phyloP scores from a whole-genome alignment of 2,113 vertebrate species.

The Steatornis caripensis region DNA sequence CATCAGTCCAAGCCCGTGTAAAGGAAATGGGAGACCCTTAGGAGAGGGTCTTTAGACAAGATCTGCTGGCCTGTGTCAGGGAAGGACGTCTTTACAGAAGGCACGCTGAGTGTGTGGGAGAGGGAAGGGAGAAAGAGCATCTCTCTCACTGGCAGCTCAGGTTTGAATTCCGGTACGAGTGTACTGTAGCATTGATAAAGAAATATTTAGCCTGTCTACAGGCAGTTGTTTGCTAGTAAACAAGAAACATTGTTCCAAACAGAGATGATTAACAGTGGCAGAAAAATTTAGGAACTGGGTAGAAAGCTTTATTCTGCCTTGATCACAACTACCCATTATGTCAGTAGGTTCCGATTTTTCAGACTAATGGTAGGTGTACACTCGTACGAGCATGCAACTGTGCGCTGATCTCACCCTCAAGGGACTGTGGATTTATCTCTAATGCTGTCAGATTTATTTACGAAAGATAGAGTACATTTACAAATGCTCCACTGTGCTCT shows the following conservation, averaged over 20 bases:
- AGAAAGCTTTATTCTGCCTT: constrained; percentile 14
- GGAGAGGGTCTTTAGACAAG: background rate
- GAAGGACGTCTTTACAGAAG: background rate
- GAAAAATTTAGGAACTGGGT: constrained; percentile 24
- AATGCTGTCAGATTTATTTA: constrained; percentile 21
- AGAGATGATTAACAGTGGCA: constrained; percentile 29
- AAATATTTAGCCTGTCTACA: constrained; percentile 16
- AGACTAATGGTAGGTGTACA: constrained; percentile 2
- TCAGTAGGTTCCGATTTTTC: constrained; percentile 34
- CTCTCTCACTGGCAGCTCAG: background rate
- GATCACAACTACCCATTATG: constrained; percentile 26
- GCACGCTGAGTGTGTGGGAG: background rate
- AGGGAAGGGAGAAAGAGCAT: background rate
- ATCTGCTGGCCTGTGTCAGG: background rate
- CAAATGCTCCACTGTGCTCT: background rate
- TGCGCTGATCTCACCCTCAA: background rate
- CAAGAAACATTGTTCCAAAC: constrained; percentile 32
- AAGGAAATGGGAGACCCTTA: background rate
- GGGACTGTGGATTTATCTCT: constrained; percentile 19
- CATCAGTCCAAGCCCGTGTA: background rate
- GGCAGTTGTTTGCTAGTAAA: constrained; percentile 37
- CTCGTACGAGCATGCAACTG: background rate
- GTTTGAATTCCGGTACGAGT: background rate
- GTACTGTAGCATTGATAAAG: background rate
- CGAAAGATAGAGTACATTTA: background rate